Evolutionary conservation across 1,140 invertebrate genomes (phyloP).

Genomic region (Drosophila setifemur): DNA sequence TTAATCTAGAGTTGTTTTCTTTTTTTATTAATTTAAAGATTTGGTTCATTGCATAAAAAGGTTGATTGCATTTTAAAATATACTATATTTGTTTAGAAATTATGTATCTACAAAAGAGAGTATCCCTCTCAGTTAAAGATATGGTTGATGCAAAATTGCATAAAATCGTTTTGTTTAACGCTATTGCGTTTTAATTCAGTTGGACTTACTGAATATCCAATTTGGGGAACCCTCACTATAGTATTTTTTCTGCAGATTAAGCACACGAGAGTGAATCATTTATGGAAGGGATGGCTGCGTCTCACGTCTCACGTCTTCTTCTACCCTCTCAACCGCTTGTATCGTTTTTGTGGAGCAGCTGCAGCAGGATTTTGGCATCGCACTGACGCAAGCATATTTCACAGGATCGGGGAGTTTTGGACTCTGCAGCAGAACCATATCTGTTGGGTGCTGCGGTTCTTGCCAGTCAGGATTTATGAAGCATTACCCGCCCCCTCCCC

Average conservation of each 20-base stretch:
- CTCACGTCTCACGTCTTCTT: neutral
- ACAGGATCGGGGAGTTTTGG: conserved; percentile 5
- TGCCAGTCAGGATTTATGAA: conserved; percentile 61
- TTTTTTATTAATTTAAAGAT: too few relatives aligned
- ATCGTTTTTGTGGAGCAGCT: conserved; percentile 33
- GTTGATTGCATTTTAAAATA: too few relatives aligned
- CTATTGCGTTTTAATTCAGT: neutral
- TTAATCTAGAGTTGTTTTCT: neutral
- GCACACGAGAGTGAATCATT: conserved; percentile 18
- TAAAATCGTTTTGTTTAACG: neutral
- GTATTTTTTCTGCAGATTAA: conserved; percentile 26
- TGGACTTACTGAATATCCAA: neutral
- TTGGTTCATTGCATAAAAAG: too few relatives aligned
- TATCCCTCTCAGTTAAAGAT: too few relatives aligned
- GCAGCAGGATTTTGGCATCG: conserved; percentile 40
- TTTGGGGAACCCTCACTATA: neutral
- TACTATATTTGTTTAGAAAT: too few relatives aligned
- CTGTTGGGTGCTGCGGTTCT: conserved; percentile 22
- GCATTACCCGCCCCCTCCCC: too few relatives aligned
- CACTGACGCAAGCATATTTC: conserved; percentile 43
- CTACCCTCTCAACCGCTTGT: conserved; percentile 5
- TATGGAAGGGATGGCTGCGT: conserved; percentile 9
- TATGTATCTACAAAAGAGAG: too few relatives aligned
- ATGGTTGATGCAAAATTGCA: too few relatives aligned
- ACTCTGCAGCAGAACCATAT: neutral